These are phyloP conservation scores for Heliconius eleuchia DNA, from an alignment of 1,140 invertebrate genomes.

Conservation along the genomic window DNA sequence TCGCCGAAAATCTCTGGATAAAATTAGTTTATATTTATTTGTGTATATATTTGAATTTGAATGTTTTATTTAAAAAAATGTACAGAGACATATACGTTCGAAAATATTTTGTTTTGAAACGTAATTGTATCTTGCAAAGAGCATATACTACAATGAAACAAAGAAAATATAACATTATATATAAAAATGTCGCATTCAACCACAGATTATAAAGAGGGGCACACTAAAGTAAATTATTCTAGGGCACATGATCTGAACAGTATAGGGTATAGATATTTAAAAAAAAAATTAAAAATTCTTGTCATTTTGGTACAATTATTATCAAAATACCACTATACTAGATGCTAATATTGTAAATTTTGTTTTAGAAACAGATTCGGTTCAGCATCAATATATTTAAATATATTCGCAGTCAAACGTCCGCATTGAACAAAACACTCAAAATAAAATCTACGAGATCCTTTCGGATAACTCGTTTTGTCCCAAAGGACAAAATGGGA, in stretches of 20 bases:
- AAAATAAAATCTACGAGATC: slow-evolving; percentile 59
- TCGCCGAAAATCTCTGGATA: neutral
- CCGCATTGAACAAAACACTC: slow-evolving; percentile 49
- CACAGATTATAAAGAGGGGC: too few relatives aligned
- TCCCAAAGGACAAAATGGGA: slow-evolving; percentile 46
- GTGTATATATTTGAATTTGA: neutral
- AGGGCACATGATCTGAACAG: too few relatives aligned
- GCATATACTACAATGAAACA: too few relatives aligned
- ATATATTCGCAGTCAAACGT: slow-evolving; percentile 54
- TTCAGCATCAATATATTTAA: slow-evolving; percentile 49
- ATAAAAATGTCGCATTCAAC: too few relatives aligned
- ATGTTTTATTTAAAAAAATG: neutral
- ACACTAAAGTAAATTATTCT: too few relatives aligned
- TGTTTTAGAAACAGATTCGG: neutral
- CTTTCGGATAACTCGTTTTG: slow-evolving; percentile 49
- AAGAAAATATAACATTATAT: too few relatives aligned
- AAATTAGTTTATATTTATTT: slow-evolving; percentile 17
- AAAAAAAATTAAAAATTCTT: too few relatives aligned
- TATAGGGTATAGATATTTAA: too few relatives aligned
- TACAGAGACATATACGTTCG: neutral
- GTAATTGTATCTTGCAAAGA: neutral
- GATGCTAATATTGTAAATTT: neutral
- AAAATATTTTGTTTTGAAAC: neutral
- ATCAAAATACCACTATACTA: too few relatives aligned
- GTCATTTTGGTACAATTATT: too few relatives aligned